Evolutionary conservation across 1,140 invertebrate genomes (phyloP).

Genomic region (Megalopta genalis): DNA sequence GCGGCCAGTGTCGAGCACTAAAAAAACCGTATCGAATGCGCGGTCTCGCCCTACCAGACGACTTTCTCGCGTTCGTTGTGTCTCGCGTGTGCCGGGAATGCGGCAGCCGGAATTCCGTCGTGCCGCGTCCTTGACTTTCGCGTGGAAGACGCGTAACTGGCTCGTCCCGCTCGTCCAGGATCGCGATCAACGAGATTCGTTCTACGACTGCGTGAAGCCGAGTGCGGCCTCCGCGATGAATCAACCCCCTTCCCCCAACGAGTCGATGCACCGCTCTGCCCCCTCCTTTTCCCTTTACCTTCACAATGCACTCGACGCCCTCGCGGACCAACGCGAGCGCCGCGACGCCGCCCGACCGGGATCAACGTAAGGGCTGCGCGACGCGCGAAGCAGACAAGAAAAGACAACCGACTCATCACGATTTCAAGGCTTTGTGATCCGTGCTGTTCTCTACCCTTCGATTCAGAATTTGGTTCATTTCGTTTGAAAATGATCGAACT

Average conservation of each 20-base stretch:
- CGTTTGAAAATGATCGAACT: no score
- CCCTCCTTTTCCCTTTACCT: constrained; percentile 15
- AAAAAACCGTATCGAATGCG: constrained; percentile 12
- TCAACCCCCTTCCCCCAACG: constrained; percentile 65
- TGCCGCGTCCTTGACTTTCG: constrained; percentile 64
- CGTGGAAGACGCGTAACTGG: constrained; percentile 64
- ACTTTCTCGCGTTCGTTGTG: constrained; percentile 28
- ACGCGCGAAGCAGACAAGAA: no score
- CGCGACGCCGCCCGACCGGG: constrained; percentile 2
- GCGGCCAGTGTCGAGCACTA: neutral
- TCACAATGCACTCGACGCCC: constrained; percentile 30
- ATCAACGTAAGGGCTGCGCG: neutral
- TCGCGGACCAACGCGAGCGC: constrained; percentile 15
- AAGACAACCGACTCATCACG: no score
- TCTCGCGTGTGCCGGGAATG: constrained; percentile 48
- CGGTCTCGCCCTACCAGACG: constrained; percentile 30
- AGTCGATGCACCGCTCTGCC: constrained; percentile 54
- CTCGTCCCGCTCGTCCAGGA: constrained; percentile 56
- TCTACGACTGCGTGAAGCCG: constrained; percentile 67
- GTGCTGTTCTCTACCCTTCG: no score
- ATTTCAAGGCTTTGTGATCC: no score
- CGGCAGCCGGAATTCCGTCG: constrained; percentile 43
- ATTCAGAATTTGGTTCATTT: no score
- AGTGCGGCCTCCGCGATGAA: constrained; percentile 66
- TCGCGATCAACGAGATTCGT: constrained; percentile 62